These are phyloP conservation scores for Falcaria lacertinaria DNA, from an alignment of 2,888 invertebrate genomes.

Conservation along the genomic window DNA sequence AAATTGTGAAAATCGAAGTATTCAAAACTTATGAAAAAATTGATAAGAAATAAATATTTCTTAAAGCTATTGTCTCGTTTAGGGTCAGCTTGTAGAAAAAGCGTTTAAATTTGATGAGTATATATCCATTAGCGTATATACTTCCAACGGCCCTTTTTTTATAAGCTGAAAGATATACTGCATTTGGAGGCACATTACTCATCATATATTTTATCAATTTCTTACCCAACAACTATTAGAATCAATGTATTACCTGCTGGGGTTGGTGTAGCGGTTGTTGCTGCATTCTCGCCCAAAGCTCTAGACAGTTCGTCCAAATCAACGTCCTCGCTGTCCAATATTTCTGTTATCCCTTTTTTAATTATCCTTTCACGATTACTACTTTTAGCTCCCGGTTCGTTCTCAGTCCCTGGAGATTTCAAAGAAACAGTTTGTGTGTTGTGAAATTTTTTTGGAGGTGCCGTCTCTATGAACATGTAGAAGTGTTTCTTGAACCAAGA, in stretches of 20 bases:
- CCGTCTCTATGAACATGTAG: conserved; percentile 48
- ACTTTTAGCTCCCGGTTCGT: background rate
- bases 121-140: too few species aligned
- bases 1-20: too few species aligned
- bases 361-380: background rate
- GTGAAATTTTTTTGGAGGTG: conserved; percentile 50
- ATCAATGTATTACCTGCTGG: background rate
- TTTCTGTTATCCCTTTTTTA: background rate
- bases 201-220: too few species aligned
- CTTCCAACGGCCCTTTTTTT: too few species aligned
- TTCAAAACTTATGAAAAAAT: too few species aligned
- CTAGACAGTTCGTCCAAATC: conserved; percentile 15
- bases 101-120: too few species aligned
- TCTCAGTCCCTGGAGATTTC: conserved; percentile 27
- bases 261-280: background rate
- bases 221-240: too few species aligned
- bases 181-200: too few species aligned
- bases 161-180: too few species aligned
- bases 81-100: too few species aligned
- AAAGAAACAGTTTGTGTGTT: conserved; percentile 48
- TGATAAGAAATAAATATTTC: too few species aligned
- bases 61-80: too few species aligned
- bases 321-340: conserved; percentile 2
- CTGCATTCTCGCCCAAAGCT: background rate
- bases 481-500: conserved; percentile 67